Evolutionary conservation across 2,113 vertebrate genomes (phyloP).

Genomic region (Sceloporus tristichus): DNA sequence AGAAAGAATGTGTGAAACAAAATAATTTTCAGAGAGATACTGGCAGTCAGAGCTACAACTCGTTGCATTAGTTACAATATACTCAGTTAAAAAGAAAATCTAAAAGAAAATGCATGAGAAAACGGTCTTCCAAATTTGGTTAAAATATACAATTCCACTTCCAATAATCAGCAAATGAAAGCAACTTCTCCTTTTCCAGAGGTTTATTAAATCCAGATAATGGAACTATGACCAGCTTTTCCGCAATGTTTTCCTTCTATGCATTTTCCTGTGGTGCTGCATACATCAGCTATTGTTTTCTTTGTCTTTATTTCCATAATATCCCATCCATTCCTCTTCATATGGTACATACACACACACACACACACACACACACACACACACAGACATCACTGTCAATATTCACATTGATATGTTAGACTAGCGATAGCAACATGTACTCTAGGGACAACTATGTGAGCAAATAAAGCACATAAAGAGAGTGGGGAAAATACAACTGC

Average conservation of each 20-base stretch:
- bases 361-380: conserved; percentile 30
- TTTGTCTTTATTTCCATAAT: conserved; percentile 66
- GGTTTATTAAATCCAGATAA: conserved; percentile 24
- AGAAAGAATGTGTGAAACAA: conserved; percentile 15
- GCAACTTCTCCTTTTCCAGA: conserved; percentile 51
- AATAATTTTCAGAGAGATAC: conserved; percentile 7
- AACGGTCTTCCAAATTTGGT: not conserved
- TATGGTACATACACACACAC: conserved; percentile 54
- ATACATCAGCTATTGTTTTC: conserved; percentile 75
- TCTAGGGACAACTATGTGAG: conserved; percentile 67
- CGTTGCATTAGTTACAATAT: conserved; percentile 2
- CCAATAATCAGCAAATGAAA: conserved; percentile 46
- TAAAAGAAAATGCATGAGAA: not conserved
- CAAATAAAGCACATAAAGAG: conserved; percentile 51
- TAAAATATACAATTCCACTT: conserved; percentile 8
- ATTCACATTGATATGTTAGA: conserved; percentile 76
- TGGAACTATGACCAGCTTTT: not conserved
- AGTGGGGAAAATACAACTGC: conserved; percentile 40
- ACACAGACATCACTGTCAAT: conserved; percentile 72
- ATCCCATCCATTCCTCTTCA: conserved; percentile 66
- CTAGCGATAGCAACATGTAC: conserved; percentile 75
- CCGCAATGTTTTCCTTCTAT: not conserved
- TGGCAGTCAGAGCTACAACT: conserved; percentile 31
- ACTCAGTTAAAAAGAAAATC: not conserved
- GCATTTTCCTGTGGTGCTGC: conserved; percentile 70